A percentile compares a stretch with the other conserved stretches of the same genome.
Evolutionary conservation across 35 echinoderm and acorn worm genomes (phyloP).

Genomic region (Apostichopus californicus): DNA sequence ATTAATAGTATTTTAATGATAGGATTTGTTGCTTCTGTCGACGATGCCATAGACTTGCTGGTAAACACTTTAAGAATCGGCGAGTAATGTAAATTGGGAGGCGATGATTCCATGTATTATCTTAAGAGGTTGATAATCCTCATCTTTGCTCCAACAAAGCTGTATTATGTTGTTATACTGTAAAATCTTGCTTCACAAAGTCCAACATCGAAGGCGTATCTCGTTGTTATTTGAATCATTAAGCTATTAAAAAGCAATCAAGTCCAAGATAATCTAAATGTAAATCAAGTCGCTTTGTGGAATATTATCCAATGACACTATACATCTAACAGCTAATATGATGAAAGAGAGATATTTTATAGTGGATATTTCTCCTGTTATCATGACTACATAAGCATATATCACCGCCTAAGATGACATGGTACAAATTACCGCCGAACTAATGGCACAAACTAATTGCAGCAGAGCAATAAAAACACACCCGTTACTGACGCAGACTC

Average conservation of each 20-base stretch:
- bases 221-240: neutral
- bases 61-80: too few species aligned
- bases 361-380: neutral
- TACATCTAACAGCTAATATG: neutral
- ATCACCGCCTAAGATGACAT: neutral
- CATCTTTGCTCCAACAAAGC: too few species aligned
- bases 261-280: neutral
- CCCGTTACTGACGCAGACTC: conserved; percentile 3
- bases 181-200: too few species aligned
- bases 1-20: too few species aligned
- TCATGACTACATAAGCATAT: neutral
- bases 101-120: too few species aligned
- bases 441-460: conserved; percentile 9
- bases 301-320: neutral
- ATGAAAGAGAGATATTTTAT: neutral
- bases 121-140: too few species aligned
- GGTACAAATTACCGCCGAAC: neutral
- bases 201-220: neutral
- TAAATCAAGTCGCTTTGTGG: neutral
- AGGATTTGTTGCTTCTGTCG: too few species aligned
- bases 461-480: neutral
- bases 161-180: too few species aligned
- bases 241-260: neutral
- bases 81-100: too few species aligned
- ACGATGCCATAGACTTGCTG: too few species aligned